Base-by-base conservation (phyloP, 53 echinoderm and acorn worm species). In the Temnopleurus reevesii region DNA sequence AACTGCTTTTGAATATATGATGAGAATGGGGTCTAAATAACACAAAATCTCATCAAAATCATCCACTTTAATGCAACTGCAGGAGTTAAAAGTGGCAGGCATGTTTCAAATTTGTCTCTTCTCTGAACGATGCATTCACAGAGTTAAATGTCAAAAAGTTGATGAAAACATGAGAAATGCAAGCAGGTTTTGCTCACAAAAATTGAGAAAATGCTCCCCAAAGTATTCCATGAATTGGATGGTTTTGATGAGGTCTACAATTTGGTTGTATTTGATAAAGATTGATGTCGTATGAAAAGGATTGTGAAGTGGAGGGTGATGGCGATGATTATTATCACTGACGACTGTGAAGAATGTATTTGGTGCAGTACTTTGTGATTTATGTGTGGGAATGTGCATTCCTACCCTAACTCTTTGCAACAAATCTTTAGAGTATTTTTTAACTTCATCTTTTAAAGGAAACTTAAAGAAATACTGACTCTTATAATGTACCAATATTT, bases 21-120 rank as follows among this genome's bases (percentile, higher is more conserved):
- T n/a, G n/a, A n/a, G n/a, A n/a, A n/a, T n/a, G n/a, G 49, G 30
- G 28, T 12, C 30, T 79, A 79, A 79, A 49, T 34, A 47, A 79
- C 46, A 79, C 79, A 46, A 46, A 79, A 49, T 49, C 47, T 79
- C 46, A 79, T 79, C 79, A 79, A 49, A 79, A 79, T 47, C 6
- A 79, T 28, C 45, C 17, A 79, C 27, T 79, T 49, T 79, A 15
- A 79, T 79, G 79, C 46, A 47, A 79, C 46, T 47, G 79, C 79
- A 21, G 71, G 71, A 71, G 71, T 71, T 71, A 36, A 36, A 38
- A 41, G 41, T 41, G 71, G 71, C 41, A 36, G 71, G 71, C 71
- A 71, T 41, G 71, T 71, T 71, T 71, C 71, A 71, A 71, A 71
- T 71, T 71, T 71, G 71, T 71, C 71, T 43, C 12, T 4, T 36